A percentile compares a stretch with the other conserved stretches of the same genome.
Evolutionary conservation across 2,888 invertebrate species (phyloP).

Genomic region (Quadroppia sp.): DNA sequence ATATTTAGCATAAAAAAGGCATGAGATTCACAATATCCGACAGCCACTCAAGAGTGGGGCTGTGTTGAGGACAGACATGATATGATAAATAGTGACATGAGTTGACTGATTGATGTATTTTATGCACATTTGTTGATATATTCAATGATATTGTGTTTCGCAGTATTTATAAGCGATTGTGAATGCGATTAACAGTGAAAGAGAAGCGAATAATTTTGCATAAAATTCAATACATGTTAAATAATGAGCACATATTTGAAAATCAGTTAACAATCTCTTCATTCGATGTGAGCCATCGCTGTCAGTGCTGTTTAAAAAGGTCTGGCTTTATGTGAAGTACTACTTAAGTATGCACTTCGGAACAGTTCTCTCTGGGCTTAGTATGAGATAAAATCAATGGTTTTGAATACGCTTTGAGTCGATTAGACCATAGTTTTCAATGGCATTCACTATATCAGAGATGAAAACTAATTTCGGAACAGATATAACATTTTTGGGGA

Average conservation of each 20-base stretch:
- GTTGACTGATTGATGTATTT: conserved; percentile 11
- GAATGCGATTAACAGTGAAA: not conserved
- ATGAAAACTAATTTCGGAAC: conserved; percentile 19
- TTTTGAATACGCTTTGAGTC: conserved; percentile 16
- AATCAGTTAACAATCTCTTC: not conserved
- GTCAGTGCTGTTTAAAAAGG: no score
- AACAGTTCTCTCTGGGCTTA: not conserved
- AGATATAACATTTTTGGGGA: conserved; percentile 17
- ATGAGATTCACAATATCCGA: not conserved
- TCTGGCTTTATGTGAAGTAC: no score
- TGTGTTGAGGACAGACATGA: not conserved
- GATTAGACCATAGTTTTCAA: not conserved
- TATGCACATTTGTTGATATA: conserved; percentile 1
- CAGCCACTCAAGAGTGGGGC: not conserved
- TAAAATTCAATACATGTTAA: conserved; percentile 1
- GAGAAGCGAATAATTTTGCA: conserved; percentile 1
- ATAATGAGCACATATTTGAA: not conserved
- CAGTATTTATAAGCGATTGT: not conserved
- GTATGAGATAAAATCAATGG: conserved; percentile 17
- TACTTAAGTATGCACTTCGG: not conserved
- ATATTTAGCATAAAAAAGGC: conserved; percentile 19
- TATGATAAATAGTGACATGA: conserved; percentile 23
- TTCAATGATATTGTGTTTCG: not conserved
- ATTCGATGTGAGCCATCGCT: not conserved
- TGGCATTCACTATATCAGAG: not conserved